Conservation (phyloP, 2,888 invertebrate species). For the Pediacus dermestoides region DNA sequence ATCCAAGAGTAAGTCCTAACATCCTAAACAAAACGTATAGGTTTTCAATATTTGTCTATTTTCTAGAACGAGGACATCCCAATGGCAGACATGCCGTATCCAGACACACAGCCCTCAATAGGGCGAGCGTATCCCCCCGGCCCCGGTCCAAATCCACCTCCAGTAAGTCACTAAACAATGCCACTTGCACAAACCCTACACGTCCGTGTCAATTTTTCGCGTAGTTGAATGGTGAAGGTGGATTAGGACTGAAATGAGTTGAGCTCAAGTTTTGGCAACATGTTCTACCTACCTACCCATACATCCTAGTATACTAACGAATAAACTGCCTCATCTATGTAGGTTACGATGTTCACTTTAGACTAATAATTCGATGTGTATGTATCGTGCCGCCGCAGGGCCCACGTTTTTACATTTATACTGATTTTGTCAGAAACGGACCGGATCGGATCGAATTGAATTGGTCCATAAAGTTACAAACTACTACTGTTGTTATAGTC, state of each 20-base stretch:
- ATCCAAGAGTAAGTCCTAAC: conserved; percentile 60
- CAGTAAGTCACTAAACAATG: conserved; percentile 49
- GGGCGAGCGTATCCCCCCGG: conserved; percentile 49
- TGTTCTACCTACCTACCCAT: conserved; percentile 28
- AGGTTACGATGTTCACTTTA: conserved; percentile 27
- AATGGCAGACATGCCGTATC: conserved; percentile 70
- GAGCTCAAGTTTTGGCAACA: conserved; percentile 40
- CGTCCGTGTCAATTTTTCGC: conserved; percentile 46
- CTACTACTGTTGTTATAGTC: conserved; percentile 10
- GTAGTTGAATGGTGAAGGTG: conserved; percentile 38
- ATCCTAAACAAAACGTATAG: no score
- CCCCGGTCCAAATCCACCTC: conserved; percentile 49
- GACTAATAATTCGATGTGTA: conserved; percentile 38
- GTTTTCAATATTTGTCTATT: conserved; percentile 1
- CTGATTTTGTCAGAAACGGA: conserved; percentile 23
- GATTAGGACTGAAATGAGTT: conserved; percentile 30
- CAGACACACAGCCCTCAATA: conserved; percentile 54
- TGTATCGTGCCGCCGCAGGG: conserved; percentile 35
- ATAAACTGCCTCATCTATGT: conserved; percentile 41
- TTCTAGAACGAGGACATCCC: conserved; percentile 70
- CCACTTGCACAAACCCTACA: conserved; percentile 43
- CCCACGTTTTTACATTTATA: conserved; percentile 34
- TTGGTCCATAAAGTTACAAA: not conserved
- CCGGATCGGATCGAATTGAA: conserved; percentile 14
- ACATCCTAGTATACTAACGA: conserved; percentile 34